Percentiles rank a stretch among this genome's conserved stretches.
Conservation (phyloP, 2,113 vertebrate species). For the Megalops atlanticus region DNA sequence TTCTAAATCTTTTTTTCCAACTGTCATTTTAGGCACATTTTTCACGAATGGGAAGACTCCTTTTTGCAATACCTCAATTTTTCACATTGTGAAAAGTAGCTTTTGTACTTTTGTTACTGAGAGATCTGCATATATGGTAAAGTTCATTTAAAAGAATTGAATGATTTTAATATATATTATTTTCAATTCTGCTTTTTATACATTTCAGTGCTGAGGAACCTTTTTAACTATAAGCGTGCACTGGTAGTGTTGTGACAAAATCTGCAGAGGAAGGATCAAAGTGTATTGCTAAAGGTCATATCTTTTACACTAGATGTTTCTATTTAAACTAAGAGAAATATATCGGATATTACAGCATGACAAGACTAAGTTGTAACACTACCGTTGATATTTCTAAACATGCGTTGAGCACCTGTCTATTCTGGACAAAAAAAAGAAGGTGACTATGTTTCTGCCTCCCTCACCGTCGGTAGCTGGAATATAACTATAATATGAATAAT, state of each 20-base stretch:
- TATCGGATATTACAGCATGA: constrained; percentile 87
- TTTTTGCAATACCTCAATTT: constrained; percentile 99
- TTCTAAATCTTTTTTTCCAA: constrained; percentile 99
- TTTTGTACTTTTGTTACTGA: constrained; percentile 99
- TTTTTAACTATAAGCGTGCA: constrained; percentile 93
- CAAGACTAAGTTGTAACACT: constrained; percentile 66
- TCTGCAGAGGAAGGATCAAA: constrained; percentile 89
- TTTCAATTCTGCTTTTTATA: constrained; percentile 99
- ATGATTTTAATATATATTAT: constrained; percentile 99
- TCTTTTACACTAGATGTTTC: constrained; percentile 83
- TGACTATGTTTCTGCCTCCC: constrained; percentile 28
- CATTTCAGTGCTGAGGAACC: constrained; percentile 97
- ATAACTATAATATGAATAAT: constrained; percentile 74
- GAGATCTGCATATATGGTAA: constrained; percentile 96
- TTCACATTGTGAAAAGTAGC: constrained; percentile 99
- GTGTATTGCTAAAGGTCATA: constrained; percentile 83
- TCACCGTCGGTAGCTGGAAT: constrained; percentile 58
- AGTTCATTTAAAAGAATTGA: constrained; percentile 95
- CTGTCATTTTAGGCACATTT: constrained; percentile 99
- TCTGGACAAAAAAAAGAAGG: constrained; percentile 55
- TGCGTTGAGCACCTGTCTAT: constrained; percentile 70
- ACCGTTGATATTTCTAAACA: constrained; percentile 73
- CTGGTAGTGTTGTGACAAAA: constrained; percentile 89
- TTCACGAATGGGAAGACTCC: constrained; percentile 99
- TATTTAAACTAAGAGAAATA: constrained; percentile 87